Evolutionary conservation across 2,888 invertebrate species (phyloP), one percentile per base, ranked within the genome.

Genomic region (Andrena bicolor): DNA sequence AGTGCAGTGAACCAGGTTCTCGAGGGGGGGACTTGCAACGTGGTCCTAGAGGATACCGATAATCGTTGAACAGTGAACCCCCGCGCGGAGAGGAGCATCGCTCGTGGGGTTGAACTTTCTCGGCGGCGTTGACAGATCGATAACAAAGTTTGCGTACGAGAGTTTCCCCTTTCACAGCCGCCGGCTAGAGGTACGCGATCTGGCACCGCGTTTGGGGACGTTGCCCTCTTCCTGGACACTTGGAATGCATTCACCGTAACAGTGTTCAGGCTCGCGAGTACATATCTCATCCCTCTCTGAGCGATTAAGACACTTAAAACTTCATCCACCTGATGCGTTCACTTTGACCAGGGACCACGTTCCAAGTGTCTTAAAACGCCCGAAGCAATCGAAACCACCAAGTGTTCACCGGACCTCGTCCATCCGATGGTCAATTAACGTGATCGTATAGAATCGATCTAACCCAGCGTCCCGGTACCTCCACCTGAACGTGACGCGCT

Each of bases 61-160:
- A 8, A 49, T 70, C 76, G 63, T 48, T 49, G 61, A 66, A 78
- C 48, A 49, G 64, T 73, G 56, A 74, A 80, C 64, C 75, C 78
- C 75, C 80, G 84, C 74, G 61, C 26, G 5, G 8, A 69, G 80
- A 70, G 70, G 82, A 85, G 82, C 79, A 88, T 84, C 84, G 81
- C 80, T 87, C 84, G 86, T 86, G 82, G 58, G 85, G 78, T 88
- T 86, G 86, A 90, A 90, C 86, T 91, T 90, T 90, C 85, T 83
- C 83, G 76, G 85, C 86, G 86, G 86, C 88, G 89, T 90, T 90
- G 90, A 91, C 90, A 89, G 90, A 91, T 90, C 90, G 90, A 91
- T 91, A 91, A 89, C 87, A 85, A 91, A 91, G 88, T 90, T 91
- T 90, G 81, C 86, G 86, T 86, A 85, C 86, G 84, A 82, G 83